Evolutionary conservation across 2,888 invertebrate genomes (phyloP), one percentile per base, ranked within the genome.

Genomic region (Cosmia trapezina): DNA sequence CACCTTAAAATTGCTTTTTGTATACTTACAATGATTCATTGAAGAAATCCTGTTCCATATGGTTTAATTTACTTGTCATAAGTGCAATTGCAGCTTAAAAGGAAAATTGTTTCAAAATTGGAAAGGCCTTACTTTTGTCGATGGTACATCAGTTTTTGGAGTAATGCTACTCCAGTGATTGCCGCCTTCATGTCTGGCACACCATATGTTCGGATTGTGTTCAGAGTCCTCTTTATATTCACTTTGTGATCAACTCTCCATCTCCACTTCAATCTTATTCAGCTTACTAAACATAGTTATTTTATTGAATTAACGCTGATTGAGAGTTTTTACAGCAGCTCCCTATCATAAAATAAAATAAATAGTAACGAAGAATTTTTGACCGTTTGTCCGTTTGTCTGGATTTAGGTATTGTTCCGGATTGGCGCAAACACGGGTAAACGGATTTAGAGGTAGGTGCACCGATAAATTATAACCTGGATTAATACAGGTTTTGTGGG

Each of bases 171-270:
- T 41, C 8, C 19, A 19, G 37, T 51, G 61, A 53, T 74, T 22
- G 54, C 28, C 12, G 51, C 51, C 28, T 57, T 37, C 33, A 56
- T 45, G 11, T 43, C 19, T 54, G 14, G 28, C 33, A 43, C 22
- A 19, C 41, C n/a, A n/a, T 60, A 45, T 60, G 37, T 47, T 63
- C 28, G 19, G 45, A 47, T 72, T 33, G 14, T 22, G 41, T 57
- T 53, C 37, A 28, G 37, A 51, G 28, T 57, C 3, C 61, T n/a
- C n/a, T 41, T 61, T 41, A 60, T 28, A n/a, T 37, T n/a, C 14
- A 49, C 71, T 70, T 61, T 43, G 22, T 56, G 14, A 61, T 61
- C 33, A 47, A 47, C 11, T 59, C n/a, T 51, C 4, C 9, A 4
- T 28, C 12, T 41, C 7, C 28, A n/a, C 45, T 59, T 77, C 1